These are phyloP conservation scores for Suillia variegata DNA, from an alignment of 2,888 invertebrate genomes.

Conservation along the genomic window DNA sequence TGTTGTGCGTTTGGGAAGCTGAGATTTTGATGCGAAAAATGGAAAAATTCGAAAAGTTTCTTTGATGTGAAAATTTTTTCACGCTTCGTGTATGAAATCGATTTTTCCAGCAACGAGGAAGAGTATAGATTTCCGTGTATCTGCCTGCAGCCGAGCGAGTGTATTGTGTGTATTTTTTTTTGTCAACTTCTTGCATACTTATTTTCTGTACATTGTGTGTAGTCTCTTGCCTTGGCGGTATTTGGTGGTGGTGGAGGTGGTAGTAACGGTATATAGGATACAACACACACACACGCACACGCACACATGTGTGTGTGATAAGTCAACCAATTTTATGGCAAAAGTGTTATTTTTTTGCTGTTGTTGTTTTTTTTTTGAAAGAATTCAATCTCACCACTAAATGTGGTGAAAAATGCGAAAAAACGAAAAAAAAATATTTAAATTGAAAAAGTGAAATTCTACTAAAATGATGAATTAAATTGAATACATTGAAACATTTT, in stretches of 20 bases:
- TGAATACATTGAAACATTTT: too few species aligned
- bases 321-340: background rate
- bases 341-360: background rate
- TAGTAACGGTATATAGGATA: slow-evolving; percentile 6
- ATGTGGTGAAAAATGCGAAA: too few species aligned
- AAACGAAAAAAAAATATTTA: too few species aligned
- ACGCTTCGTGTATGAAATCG: slow-evolving; percentile 32
- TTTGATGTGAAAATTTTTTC: slow-evolving; percentile 1
- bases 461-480: too few species aligned
- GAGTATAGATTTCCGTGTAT: slow-evolving; percentile 36
- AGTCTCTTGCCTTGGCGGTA: too few species aligned
- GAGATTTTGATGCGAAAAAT: too few species aligned
- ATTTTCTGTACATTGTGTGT: slow-evolving; percentile 9
- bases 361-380: background rate
- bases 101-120: slow-evolving; percentile 34
- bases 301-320: background rate
- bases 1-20: too few species aligned
- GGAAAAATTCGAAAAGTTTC: background rate
- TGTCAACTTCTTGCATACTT: slow-evolving; percentile 5
- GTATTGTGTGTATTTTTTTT: slow-evolving; percentile 19
- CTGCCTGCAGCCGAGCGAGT: slow-evolving; percentile 17
- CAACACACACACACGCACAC: background rate
- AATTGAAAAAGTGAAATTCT: too few species aligned
- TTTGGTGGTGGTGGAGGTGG: slow-evolving; percentile 1
- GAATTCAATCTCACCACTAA: too few species aligned